Percentiles rank a stretch among this genome's conserved stretches.
Evolutionary conservation across 2,113 vertebrate genomes (phyloP).

Genomic region (Psilopogon haemacephalus): DNA sequence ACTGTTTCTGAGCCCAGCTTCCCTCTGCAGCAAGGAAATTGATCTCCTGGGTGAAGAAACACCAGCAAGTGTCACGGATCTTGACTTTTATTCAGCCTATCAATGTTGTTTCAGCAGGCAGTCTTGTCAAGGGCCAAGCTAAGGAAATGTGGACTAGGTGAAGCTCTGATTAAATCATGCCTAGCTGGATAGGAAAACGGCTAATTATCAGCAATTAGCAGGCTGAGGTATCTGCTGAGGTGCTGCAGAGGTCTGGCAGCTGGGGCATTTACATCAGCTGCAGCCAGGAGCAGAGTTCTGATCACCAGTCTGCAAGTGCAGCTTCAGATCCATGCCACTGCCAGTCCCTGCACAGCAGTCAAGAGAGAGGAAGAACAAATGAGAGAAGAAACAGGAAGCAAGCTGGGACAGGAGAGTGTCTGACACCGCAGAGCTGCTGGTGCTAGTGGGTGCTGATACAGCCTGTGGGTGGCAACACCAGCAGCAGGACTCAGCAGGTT

Average conservation of each 20-base stretch:
- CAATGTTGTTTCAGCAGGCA: neutral
- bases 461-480: too few relatives aligned
- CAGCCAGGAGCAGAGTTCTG: too few relatives aligned
- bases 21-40: neutral
- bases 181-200: neutral
- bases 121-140: neutral
- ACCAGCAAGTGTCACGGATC: neutral
- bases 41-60: neutral
- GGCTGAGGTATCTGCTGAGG: neutral
- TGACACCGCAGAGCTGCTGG: neutral
- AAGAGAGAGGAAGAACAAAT: neutral
- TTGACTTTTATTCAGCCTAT: neutral
- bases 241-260: too few relatives aligned
- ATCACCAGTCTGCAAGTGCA: too few relatives aligned
- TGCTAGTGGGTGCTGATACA: too few relatives aligned
- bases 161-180: neutral
- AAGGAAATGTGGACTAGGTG: neutral
- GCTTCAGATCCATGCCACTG: neutral
- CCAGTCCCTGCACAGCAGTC: neutral
- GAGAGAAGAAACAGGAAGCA: neutral
- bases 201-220: neutral
- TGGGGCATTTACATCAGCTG: too few relatives aligned
- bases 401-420: neutral
- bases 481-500: too few relatives aligned
- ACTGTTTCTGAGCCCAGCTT: neutral